Evolutionary conservation across 2,888 invertebrate genomes (phyloP), one percentile per base, ranked within the genome.

Genomic region (Scaptomyza tumidula): DNA sequence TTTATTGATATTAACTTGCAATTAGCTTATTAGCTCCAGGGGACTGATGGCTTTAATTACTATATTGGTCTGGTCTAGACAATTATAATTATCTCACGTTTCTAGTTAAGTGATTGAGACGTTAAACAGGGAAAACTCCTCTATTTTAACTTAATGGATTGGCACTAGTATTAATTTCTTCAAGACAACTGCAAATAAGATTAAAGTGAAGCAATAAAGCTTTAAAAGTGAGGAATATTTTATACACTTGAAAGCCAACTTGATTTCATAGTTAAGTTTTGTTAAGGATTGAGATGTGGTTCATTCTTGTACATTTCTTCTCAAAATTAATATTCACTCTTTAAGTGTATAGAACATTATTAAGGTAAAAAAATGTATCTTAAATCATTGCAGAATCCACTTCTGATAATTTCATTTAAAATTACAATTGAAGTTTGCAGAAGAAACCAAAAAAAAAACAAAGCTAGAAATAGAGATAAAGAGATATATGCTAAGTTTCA

Each of bases 1-100:
- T 85, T 73, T 78, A 86, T 84, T 67, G 75, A 75, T 81, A 81
- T 80, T 72, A 79, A 75, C 67, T 66, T 74, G 86, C 88, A 85
- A 86, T 85, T 88, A 88, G 66, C 69, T 72, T 62, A 82, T 73
- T 75, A 62, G 68, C 80, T 69, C 53, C 14, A 53, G 78, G 86
- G 65, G 78, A 3, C 45, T 45, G n/a, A n/a, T 13, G 29, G 10
- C 16, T 33, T 39, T 41, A 29, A 13, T 6, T 19, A 33, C 39
- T 14, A 7, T 39, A 14, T 39, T 16, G 41, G 41, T 41, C 41
- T 16, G 41, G 41, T 41, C 41, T 41, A 41, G 16, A 41, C 41
- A 41, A 16, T 41, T 39, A 39, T 39, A 14, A 14, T 16, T 16
- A 10, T 41, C 4, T 9, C 9, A 41, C 16, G n/a, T 24, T 6